Evolutionary conservation across 2,888 invertebrate genomes (phyloP), one percentile per base, ranked within the genome.

Genomic region (Blastobasis lacticolella): DNA sequence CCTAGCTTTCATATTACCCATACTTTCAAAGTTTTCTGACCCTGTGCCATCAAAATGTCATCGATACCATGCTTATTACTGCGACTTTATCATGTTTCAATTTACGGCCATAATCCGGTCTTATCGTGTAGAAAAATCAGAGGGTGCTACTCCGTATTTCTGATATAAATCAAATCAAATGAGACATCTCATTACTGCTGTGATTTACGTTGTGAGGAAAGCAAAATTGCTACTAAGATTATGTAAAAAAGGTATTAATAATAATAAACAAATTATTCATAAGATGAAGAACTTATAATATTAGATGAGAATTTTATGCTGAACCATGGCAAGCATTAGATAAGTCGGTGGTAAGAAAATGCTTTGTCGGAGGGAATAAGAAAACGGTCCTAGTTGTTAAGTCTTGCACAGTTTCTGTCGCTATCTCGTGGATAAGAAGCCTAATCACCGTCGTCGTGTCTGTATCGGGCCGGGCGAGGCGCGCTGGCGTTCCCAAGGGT

Each of bases 391-490:
- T 88, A 88, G 88, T 87, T 87, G 88, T 87, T 87, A 88, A 88
- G 87, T 88, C 88, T 86, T 84, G 84, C 80, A 85, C 86, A 86
- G 86, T 88, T 87, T 86, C 84, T 84, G 81, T 79, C 86, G 86
- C 87, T 87, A 86, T 87, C 88, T 85, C 73, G 69, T 78, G 88
- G 88, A 87, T 88, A 88, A 86, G 86, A 75, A 81, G 87, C 82
- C 88, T 88, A 88, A 88, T 88, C 88, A 87, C 88, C 87, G 87
- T 78, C 86, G 85, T 86, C 87, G 85, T 78, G 81, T 79, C 85
- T 86, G 85, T 87, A 88, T 87, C 85, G 83, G 83, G 78, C 78
- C 81, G 77, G 63, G 71, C 75, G 76, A 73, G 76, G 78, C 80
- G 82, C 77, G 70, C 73, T 78, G 75, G 78, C 71, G 74, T 78